Base-by-base conservation (phyloP, 2,888 invertebrate genomes). In the Cacoxenus indagator region DNA sequence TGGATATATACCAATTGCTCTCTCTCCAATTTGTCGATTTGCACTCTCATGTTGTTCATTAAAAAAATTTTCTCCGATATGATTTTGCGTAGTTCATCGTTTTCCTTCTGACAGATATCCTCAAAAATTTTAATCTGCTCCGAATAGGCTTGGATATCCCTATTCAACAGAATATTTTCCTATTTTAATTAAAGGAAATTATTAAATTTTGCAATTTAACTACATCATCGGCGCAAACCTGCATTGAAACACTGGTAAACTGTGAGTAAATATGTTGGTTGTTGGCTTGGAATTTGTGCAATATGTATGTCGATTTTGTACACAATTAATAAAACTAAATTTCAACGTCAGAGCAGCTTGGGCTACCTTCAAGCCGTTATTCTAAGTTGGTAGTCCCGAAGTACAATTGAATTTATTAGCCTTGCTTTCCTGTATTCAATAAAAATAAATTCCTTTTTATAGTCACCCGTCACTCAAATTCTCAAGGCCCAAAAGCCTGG, bases 161-260 rank as follows among this genome's bases (percentile, higher is more conserved):
- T 70, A 71, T 82, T 83, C 0, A 86, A 70, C 19, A 79, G 66
- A 2, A 73, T 46, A 65, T 87, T 87, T 70, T 86, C 84, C 8
- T 76, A 74, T 2, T 75, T 79, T 22, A 87, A 68, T 75, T 84
- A 22, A 26, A 43, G 4, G n/a, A 24, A 37, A 3, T 19, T 37
- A 6, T 76, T 67, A 87, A 72, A 31, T 77, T 81, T 67, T 87
- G 84, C 3, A 87, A 71, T 68, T 87, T 87, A 0, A 83, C 73
- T 0, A 87, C 78, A 68, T 87, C 87, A 51, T 86, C 86, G 2
- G 82, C 76, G 26, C 82, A 76, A 0, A 83, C 78, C 22, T 82
- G 74, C 76, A 82, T 70, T 0, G 85, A 82, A 2, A 87, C 75
- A 69, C 85, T 86, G 17, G 87, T 87, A 77, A 87, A 87, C 64